Conservation (phyloP, 1,140 invertebrate species). For the Bombus vancouverensis region DNA sequence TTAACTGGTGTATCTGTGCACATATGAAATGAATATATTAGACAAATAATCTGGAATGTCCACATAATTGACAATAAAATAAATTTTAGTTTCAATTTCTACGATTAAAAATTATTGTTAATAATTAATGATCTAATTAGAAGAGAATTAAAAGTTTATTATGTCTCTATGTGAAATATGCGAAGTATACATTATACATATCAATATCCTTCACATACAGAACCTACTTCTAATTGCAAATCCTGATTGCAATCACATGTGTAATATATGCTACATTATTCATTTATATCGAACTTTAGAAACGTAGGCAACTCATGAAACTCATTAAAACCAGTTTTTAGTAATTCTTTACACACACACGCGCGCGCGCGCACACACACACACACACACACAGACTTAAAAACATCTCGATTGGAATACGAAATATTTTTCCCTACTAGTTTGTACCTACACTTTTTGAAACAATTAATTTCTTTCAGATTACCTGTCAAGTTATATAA, state of each 20-base stretch:
- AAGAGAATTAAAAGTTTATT: background rate
- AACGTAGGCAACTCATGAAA: background rate
- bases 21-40: background rate
- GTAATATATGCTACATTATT: background rate
- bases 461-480: background rate
- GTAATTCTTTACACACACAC: accelerated
- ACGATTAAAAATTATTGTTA: background rate
- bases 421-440: background rate
- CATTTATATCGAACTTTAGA: background rate
- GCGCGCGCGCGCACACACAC: accelerated
- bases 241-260: background rate
- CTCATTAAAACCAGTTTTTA: background rate
- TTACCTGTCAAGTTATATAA: too few relatives aligned
- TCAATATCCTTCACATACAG: too few relatives aligned
- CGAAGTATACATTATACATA: too few relatives aligned
- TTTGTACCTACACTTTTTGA: background rate
- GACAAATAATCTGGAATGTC: too few relatives aligned
- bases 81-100: background rate
- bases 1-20: background rate
- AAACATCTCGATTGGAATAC: background rate
- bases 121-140: background rate
- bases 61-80: background rate
- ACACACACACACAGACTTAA: background rate
- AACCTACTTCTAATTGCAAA: background rate
- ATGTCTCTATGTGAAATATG: too few relatives aligned